phyloP scores from a whole-genome alignment of 2,888 invertebrate genomes.

The Ophion ventricosus region DNA sequence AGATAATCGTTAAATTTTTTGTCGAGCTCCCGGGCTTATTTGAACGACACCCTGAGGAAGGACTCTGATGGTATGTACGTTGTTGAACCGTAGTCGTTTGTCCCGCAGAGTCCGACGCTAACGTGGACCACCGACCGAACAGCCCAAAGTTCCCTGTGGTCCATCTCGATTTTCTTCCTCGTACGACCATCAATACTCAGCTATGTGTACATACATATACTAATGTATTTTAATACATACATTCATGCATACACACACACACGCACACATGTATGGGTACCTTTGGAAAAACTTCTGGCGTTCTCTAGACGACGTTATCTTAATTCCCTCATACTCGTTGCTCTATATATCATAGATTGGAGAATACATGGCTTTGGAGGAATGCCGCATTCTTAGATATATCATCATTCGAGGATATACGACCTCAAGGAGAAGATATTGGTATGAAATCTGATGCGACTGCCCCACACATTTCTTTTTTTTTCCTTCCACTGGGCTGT shows the following conservation, averaged over 20 bases:
- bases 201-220: neutral
- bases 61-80: neutral
- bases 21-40: neutral
- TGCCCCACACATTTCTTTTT: slow-evolving; percentile 31
- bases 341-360: slow-evolving; percentile 33
- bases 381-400: slow-evolving; percentile 51
- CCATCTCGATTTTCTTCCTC: slow-evolving; percentile 46
- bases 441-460: slow-evolving; percentile 41
- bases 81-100: slow-evolving; percentile 40
- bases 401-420: slow-evolving; percentile 2
- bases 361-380: slow-evolving; percentile 25
- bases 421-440: slow-evolving; percentile 43
- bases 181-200: slow-evolving; percentile 14
- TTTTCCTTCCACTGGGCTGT: slow-evolving; percentile 59
- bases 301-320: slow-evolving; percentile 49
- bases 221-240: neutral
- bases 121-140: neutral
- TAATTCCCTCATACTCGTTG: slow-evolving; percentile 28
- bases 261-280: neutral
- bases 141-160: slow-evolving; percentile 35
- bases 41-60: slow-evolving; percentile 60
- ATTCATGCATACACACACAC: no score
- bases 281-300: slow-evolving; percentile 25
- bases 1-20: slow-evolving; percentile 43
- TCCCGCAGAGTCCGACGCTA: slow-evolving; percentile 22